Evolutionary conservation across 1,140 invertebrate genomes (phyloP), one percentile per base, ranked within the genome.

Genomic region (Fopius arisanus): DNA sequence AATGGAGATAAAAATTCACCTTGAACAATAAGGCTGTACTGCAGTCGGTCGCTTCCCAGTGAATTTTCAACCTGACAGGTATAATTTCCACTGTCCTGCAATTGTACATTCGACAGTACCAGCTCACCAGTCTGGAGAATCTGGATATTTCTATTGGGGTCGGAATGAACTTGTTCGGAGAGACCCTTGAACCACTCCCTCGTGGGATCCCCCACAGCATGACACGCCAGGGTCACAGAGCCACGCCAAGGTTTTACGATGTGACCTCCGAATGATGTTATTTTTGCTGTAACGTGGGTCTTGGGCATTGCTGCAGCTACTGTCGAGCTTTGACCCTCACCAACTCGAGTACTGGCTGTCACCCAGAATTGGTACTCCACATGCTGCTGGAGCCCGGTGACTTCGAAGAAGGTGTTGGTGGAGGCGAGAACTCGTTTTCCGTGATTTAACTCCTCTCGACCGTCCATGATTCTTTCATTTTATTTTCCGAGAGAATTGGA

Each of bases 341-440:
- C 94, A 43, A 94, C 90, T 26, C 92, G 86, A 0, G 94, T 95
- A 12, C 91, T 92, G 9, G 93, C 94, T 2, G 93, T 94, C 7
- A 95, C 92, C 94, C 94, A 95, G 81, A 94, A 94, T 82, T 95
- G 92, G 82, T 96, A 96, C 74, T 92, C 91, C 3, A 94, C 93
- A 40, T 94, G 91, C 3, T 94, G 93, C 75, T 94, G 91, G 10
- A 96, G 86, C 51, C 90, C 90, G 70, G 91, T 92, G 1, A 91
- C 89, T 80, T 94, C 92, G 77, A 91, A 93, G 67, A 87, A 90
- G 0, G 90, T 90, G 72, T 92, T 91, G 62, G 91, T 90, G 9
- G 90, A 90, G 1, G 90, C 89, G 51, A 94, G 83, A 19, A 88
- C 91, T 74, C 90, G 87, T 80, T 93, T 93, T 14, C 90, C 90